These are phyloP conservation scores for Drosophila takahashii DNA, from an alignment of 1,140 invertebrate genomes.

Conservation along the genomic window DNA sequence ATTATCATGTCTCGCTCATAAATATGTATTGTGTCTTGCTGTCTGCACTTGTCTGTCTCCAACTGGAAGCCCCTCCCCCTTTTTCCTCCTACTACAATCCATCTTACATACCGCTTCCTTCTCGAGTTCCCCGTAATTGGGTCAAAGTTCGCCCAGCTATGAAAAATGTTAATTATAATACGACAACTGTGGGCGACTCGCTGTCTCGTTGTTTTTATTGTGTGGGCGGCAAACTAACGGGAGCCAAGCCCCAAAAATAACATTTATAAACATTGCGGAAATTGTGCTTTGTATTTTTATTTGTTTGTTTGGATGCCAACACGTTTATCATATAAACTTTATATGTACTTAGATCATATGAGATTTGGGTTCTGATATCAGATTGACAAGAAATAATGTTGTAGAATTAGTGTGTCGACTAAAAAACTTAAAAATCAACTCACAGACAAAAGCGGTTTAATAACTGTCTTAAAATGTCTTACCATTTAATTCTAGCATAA, in stretches of 20 bases:
- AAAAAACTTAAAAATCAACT: too few relatives aligned
- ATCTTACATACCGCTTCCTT: neutral
- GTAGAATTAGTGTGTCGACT: too few relatives aligned
- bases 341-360: neutral
- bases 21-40: conserved; percentile 44
- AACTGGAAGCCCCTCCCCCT: neutral
- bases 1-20: conserved; percentile 55
- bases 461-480: too few relatives aligned
- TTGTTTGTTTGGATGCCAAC: conserved; percentile 7
- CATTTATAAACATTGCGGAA: conserved; percentile 39
- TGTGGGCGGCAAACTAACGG: conserved; percentile 46
- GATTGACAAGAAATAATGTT: neutral
- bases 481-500: too few relatives aligned
- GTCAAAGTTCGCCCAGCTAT: conserved; percentile 55
- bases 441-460: too few relatives aligned
- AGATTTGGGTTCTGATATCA: conserved; percentile 1
- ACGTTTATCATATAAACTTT: neutral
- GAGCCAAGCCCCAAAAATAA: conserved; percentile 51
- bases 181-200: conserved; percentile 38
- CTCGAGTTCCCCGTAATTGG: conserved; percentile 33
- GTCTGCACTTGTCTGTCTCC: conserved; percentile 54
- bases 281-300: conserved; percentile 11
- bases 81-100: conserved; percentile 2
- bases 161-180: conserved; percentile 58
- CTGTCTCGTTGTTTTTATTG: conserved; percentile 11